Evolutionary conservation across 2,113 vertebrate genomes (phyloP), one percentile per base, ranked within the genome.

Genomic region (Prochilodus magdalenae): DNA sequence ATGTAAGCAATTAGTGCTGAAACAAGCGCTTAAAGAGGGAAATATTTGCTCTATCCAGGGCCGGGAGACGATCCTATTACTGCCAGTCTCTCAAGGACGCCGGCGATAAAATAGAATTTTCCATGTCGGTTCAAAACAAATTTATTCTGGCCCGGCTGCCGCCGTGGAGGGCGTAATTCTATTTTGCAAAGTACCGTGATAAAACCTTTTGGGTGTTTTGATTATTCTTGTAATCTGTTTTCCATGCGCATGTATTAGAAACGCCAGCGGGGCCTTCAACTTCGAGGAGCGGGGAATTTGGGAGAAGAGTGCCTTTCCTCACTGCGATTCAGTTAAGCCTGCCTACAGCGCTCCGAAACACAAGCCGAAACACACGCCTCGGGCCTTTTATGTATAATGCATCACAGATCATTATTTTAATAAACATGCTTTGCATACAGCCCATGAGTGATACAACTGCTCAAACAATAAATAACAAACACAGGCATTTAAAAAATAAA

Each of bases 331-430:
- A 33, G 30, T 84, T 81, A 49, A 78, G 63, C 85, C 83, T 27
- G 85, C 85, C 80, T 27, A 80, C 79, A 89, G 76, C 4, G 78
- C 62, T 78, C 24, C 14, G 84, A 86, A 86, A 84, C 87, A 79
- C 80, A 78, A 72, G 79, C 44, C 82, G 76, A 88, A 89, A 84
- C 81, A 85, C 85, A 86, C 66, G 91, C 89, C 88, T 82, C 67
- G 40, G 88, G 90, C 87, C 29, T 47, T 57, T 73, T 63, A 88
- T 92, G 87, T 90, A 92, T 92, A 90, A 91, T 91, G 84, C 86
- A 86, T 75, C 51, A 53, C 14, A 66, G 85, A 84, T 91, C 87
- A 88, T 91, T 90, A 89, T 80, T 85, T 91, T 89, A 90, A 91
- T 80, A 89, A 88, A 90, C 82, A 77, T 79, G 83, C 83, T 84